Evolutionary conservation across 1,140 invertebrate genomes (phyloP).

Genomic region (Aphidius gifuensis): DNA sequence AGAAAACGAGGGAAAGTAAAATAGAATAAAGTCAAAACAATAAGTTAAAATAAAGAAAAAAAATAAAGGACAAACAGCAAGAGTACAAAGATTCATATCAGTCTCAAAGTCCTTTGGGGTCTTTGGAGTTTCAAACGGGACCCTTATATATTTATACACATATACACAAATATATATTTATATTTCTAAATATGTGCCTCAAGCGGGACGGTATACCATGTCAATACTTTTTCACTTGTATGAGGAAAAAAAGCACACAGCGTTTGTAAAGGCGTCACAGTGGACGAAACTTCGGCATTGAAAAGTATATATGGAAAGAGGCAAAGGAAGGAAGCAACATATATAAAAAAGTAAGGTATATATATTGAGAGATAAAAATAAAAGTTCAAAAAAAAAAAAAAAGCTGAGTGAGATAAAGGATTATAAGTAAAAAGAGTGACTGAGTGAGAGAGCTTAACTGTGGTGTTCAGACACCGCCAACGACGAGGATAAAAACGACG

Average conservation of each 20-base stretch:
- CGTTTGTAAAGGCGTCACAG: constrained; percentile 9
- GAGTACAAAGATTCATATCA: constrained; percentile 49
- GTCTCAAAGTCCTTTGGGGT: constrained; percentile 30
- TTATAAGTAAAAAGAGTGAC: neutral
- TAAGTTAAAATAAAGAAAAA: constrained; percentile 5
- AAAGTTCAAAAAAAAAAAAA: constrained; percentile 1
- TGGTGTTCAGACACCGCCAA: constrained; percentile 12
- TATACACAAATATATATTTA: too few relatives aligned
- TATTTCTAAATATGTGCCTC: constrained; percentile 27
- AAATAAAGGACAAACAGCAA: constrained; percentile 4
- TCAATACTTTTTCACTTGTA: constrained; percentile 41
- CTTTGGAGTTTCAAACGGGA: constrained; percentile 43
- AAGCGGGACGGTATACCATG: constrained; percentile 46
- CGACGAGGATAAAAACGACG: constrained; percentile 9
- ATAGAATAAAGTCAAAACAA: constrained; percentile 2
- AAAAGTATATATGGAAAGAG: constrained; percentile 20
- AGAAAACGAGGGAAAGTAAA: neutral
- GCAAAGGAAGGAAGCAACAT: constrained; percentile 6
- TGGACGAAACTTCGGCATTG: constrained; percentile 50
- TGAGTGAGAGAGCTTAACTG: constrained; percentile 8
- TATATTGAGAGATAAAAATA: neutral
- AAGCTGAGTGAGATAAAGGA: neutral
- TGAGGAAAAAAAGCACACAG: constrained; percentile 4
- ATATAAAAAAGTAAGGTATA: constrained; percentile 1
- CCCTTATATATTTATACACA: constrained; percentile 28